Conservation (phyloP, 2,888 invertebrate species). For the Pseudococcus longispinus region DNA sequence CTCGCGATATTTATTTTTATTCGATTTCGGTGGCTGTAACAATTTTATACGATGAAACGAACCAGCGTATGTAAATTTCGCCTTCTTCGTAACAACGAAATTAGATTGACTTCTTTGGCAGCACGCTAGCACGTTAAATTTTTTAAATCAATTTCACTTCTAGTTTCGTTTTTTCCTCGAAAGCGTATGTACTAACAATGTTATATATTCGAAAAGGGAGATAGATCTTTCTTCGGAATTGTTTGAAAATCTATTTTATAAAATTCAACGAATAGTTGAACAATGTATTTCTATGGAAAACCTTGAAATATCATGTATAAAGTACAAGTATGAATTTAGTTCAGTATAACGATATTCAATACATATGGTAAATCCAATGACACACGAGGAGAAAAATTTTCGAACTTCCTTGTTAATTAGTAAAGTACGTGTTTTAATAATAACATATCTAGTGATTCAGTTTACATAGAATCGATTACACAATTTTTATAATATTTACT, state of each 20-base stretch:
- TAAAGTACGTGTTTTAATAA: background rate
- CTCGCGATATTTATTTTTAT: background rate
- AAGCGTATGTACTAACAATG: background rate
- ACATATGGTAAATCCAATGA: background rate
- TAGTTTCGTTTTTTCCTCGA: background rate
- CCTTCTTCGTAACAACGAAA: background rate
- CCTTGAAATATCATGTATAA: constrained; percentile 11
- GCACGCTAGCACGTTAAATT: background rate
- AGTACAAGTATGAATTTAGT: background rate
- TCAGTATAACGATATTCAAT: background rate
- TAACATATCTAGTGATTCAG: background rate
- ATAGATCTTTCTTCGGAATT: background rate
- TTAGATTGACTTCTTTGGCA: background rate
- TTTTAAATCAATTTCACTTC: background rate
- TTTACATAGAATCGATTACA: background rate
- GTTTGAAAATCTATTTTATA: background rate
- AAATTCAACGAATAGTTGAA: background rate
- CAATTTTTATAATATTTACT: background rate
- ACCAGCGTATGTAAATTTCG: background rate
- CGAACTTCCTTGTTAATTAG: constrained; percentile 26
- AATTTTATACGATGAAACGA: background rate
- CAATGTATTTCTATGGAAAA: background rate
- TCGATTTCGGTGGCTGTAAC: background rate
- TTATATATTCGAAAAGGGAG: background rate
- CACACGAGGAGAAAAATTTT: constrained; percentile 18